phyloP scores from a whole-genome alignment of 2,113 vertebrate genomes.

The Conger conger region DNA sequence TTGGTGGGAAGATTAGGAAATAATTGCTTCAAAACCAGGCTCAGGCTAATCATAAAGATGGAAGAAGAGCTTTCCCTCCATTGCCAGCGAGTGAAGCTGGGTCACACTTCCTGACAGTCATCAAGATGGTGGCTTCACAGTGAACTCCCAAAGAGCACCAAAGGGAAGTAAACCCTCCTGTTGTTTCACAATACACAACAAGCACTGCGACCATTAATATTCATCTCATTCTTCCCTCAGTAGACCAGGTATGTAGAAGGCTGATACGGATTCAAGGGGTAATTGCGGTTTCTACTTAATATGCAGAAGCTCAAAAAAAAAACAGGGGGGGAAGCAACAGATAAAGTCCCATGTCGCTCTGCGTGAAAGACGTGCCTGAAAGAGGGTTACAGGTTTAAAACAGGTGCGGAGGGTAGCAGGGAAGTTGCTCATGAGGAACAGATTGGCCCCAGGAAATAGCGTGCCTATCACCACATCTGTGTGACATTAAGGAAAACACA shows the following conservation, averaged over 20 bases:
- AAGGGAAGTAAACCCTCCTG: neutral
- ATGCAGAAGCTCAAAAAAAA: neutral
- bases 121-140: neutral
- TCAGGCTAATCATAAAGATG: too few relatives aligned
- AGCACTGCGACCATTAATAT: neutral
- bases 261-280: neutral
- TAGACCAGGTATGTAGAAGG: neutral
- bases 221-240: constrained; percentile 3
- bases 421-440: neutral
- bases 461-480: too few relatives aligned
- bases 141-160: neutral
- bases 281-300: constrained; percentile 21
- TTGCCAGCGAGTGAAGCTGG: neutral
- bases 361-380: neutral
- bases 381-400: neutral
- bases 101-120: neutral
- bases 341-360: neutral
- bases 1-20: too few relatives aligned
- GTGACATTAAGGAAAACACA: constrained; percentile 3
- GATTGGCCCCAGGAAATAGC: neutral
- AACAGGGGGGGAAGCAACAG: neutral
- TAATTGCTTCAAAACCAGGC: too few relatives aligned
- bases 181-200: neutral
- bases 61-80: too few relatives aligned
- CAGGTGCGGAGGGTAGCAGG: neutral